Conservation (phyloP, 37 sponge, comb jelly and placozoan species). For the Beroe ovata region DNA sequence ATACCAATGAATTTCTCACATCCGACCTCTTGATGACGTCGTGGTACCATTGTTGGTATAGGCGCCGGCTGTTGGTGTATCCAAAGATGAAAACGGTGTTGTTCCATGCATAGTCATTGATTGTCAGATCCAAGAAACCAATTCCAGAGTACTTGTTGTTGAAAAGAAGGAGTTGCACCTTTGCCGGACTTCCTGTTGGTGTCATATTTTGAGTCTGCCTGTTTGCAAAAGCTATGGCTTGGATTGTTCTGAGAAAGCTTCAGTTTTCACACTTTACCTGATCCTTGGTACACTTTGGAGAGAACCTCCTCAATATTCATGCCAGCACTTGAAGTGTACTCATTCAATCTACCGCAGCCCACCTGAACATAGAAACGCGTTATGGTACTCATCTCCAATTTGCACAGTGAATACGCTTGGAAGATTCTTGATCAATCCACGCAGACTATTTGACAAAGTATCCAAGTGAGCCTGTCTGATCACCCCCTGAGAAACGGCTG, state of each 20-base stretch:
- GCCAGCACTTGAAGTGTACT: constrained; percentile 38
- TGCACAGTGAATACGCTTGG: no score
- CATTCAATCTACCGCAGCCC: constrained; percentile 32
- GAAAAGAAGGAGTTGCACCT: constrained; percentile 45
- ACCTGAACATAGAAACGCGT: no score
- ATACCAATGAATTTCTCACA: constrained; percentile 11
- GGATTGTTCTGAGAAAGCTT: no score
- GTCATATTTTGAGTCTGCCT: no score
- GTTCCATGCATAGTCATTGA: neutral
- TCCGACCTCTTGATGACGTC: neutral
- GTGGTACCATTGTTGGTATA: neutral
- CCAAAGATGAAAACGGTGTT: constrained; percentile 31
- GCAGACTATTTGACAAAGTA: no score
- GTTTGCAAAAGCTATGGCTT: no score
- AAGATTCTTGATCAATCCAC: no score
- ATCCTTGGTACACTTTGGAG: neutral
- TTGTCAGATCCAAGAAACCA: neutral
- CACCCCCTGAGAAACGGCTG: no score
- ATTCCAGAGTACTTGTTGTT: constrained; percentile 24
- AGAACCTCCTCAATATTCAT: constrained; percentile 16
- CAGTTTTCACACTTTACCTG: no score
- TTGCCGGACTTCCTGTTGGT: constrained; percentile 16
- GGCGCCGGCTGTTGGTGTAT: constrained; percentile 41
- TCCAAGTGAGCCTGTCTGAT: no score
- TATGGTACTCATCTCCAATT: no score